Evolutionary conservation across 2,797 vertebrate genomes (phyloP), one percentile per base, ranked within the genome.

Genomic region (Anabas testudineus): DNA sequence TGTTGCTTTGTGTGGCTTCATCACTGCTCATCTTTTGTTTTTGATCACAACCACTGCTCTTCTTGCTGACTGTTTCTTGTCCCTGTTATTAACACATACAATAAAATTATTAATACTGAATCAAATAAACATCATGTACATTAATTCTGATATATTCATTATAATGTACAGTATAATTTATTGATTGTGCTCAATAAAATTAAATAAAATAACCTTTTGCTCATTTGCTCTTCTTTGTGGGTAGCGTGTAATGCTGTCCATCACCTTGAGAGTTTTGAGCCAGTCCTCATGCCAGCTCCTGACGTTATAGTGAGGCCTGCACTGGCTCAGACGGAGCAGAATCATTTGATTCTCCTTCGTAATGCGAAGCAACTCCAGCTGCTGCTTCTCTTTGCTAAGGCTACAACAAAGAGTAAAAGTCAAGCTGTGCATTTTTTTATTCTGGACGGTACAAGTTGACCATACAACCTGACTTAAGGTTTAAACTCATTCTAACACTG

Each of bases 261-360:
- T 90, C 75, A 91, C 63, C 70, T 87, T 83, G 8, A 91, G 81
- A 64, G 87, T 86, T 82, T 59, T 51, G 37, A 85, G 82, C 94
- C 93, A 92, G 57, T 94, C 93, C 53, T 95, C 82, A 4, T 89
- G 86, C 93, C 93, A 93, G 59, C 26, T 61, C 37, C 67, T 83
- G 53, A 87, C 71, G 52, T 70, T 87, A 83, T 93, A 94, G 45
- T 66, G 66, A 14, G 91, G 68, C 45, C 85, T 78, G 59, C 90
- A 89, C 47, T 89, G 84, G 36, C 75, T 90, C 87, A 95, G 84
- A 64, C 88, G 92, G 22, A 84, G 76, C 42, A 85, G 82, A 52
- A 93, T 82, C 53, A 56, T 45, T 22, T 69, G 36, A 76, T 95
- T 96, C 84, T 95, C 93, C 61, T 82, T 85, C 34, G 81, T 88